Evolutionary conservation across 2,888 invertebrate genomes (phyloP).

Genomic region (Drosophila nigricruria): DNA sequence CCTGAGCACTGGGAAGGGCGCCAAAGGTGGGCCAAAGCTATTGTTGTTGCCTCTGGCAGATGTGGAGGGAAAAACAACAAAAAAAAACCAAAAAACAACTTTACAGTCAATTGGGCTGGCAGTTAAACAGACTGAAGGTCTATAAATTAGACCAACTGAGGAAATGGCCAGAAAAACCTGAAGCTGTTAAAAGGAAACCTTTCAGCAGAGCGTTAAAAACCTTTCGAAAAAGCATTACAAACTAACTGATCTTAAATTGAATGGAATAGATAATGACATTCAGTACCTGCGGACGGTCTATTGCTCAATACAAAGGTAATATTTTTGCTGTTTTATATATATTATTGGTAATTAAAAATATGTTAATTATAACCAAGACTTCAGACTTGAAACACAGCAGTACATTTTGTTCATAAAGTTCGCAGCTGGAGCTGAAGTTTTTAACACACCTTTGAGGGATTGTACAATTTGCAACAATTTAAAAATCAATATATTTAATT

Average conservation of each 20-base stretch:
- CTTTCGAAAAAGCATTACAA: conserved; percentile 10
- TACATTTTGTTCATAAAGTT: neutral
- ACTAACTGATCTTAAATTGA: neutral
- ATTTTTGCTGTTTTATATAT: neutral
- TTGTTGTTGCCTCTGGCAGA: conserved; percentile 43
- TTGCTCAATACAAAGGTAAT: neutral
- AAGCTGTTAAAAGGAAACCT: conserved; percentile 1
- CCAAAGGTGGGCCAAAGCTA: conserved; percentile 16
- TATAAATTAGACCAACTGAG: conserved; percentile 43
- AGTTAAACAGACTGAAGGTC: conserved; percentile 22
- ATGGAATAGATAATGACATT: neutral
- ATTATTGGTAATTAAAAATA: neutral
- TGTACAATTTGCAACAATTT: neutral
- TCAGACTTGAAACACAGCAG: neutral
- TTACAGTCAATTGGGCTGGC: conserved; percentile 58
- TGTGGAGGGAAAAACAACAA: conserved; percentile 15
- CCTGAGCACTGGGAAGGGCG: conserved; percentile 33
- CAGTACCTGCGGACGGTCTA: neutral
- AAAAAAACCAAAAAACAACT: conserved; percentile 22
- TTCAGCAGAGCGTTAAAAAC: conserved; percentile 1
- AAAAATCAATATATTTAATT: neutral
- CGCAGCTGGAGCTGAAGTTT: neutral
- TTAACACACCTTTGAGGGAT: conserved; percentile 1
- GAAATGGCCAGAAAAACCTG: conserved; percentile 9
- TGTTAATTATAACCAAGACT: neutral